These are phyloP conservation scores for Cotesia vestalis DNA, from an alignment of 1,140 invertebrate species.

Conservation along the genomic window DNA sequence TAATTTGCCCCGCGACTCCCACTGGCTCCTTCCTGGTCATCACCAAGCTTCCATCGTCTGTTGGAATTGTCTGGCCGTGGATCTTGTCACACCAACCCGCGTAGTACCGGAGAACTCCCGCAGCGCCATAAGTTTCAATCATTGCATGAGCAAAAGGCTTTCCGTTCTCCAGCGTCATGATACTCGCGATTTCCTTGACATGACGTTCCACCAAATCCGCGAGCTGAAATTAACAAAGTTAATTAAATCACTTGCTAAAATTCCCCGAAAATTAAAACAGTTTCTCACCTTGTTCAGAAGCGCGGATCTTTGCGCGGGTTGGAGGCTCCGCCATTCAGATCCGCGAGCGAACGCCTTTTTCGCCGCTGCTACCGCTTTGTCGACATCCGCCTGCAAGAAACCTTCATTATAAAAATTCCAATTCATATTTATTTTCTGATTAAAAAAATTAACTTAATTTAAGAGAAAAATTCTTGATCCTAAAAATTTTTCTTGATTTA, in stretches of 20 bases:
- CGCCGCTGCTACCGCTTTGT: conserved; percentile 69
- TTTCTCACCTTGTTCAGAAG: conserved; percentile 64
- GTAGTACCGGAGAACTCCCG: conserved; percentile 79
- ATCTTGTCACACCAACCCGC: conserved; percentile 94
- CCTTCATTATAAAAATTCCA: too few relatives aligned
- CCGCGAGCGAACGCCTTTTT: conserved; percentile 68
- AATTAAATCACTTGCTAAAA: not conserved
- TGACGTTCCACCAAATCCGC: conserved; percentile 82
- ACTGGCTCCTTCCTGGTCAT: conserved; percentile 83
- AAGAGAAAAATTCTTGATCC: too few relatives aligned
- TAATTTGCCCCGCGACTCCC: conserved; percentile 89
- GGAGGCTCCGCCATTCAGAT: conserved; percentile 75
- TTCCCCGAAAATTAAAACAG: too few relatives aligned
- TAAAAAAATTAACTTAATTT: too few relatives aligned
- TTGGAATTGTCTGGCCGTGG: conserved; percentile 86
- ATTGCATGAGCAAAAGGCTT: conserved; percentile 76
- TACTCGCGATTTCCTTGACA: conserved; percentile 72
- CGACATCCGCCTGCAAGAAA: conserved; percentile 61
- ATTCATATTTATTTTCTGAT: too few relatives aligned
- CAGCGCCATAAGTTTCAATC: conserved; percentile 73
- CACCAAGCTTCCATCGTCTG: conserved; percentile 64
- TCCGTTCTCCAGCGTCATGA: conserved; percentile 90
- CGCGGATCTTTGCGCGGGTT: conserved; percentile 73
- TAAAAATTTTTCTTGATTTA: too few relatives aligned
- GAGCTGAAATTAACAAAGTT: conserved; percentile 62